A percentile compares a stretch with the other conserved stretches of the same genome.
Conservation (phyloP, 2,888 invertebrate species). For the Caenorhabditis sulstoni region DNA sequence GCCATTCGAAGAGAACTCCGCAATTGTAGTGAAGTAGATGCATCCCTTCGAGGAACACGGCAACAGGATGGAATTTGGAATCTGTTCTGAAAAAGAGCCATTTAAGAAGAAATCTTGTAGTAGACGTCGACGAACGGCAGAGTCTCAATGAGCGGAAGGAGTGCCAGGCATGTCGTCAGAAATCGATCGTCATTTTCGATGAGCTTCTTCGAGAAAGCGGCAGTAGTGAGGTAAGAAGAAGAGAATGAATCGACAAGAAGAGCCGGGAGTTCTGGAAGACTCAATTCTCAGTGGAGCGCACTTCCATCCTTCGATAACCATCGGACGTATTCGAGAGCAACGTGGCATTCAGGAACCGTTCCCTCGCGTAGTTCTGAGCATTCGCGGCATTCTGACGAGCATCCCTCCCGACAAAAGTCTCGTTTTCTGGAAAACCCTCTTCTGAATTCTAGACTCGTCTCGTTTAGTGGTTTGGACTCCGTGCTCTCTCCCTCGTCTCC, state of each 20-base stretch:
- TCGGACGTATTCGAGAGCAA: slow-evolving; percentile 15
- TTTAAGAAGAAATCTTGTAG: background rate
- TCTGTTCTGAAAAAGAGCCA: slow-evolving; percentile 11
- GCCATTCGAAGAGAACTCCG: slow-evolving; percentile 52
- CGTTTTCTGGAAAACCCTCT: slow-evolving; percentile 24
- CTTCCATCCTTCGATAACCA: background rate
- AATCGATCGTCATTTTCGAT: slow-evolving; percentile 54
- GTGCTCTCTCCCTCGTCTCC: background rate
- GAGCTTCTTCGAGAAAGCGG: slow-evolving; percentile 36
- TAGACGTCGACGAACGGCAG: slow-evolving; percentile 8
- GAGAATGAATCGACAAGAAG: background rate
- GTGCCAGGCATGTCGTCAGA: slow-evolving; percentile 23
- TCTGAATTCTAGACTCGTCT: background rate
- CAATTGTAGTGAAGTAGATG: slow-evolving; percentile 37
- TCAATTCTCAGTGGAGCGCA: background rate
- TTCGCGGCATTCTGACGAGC: background rate
- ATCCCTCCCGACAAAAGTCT: slow-evolving; percentile 34
- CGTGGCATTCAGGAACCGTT: slow-evolving; percentile 30
- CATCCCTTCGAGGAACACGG: slow-evolving; percentile 41
- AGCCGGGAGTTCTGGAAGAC: slow-evolving; percentile 21
- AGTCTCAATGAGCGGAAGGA: slow-evolving; percentile 15
- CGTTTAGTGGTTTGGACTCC: slow-evolving; percentile 1
- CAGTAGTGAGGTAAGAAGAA: slow-evolving; percentile 7
- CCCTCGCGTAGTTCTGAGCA: slow-evolving; percentile 5
- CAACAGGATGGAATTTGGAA: slow-evolving; percentile 32